Base-by-base conservation (phyloP, 2,888 invertebrate genomes). In the Lapara coniferarum region DNA sequence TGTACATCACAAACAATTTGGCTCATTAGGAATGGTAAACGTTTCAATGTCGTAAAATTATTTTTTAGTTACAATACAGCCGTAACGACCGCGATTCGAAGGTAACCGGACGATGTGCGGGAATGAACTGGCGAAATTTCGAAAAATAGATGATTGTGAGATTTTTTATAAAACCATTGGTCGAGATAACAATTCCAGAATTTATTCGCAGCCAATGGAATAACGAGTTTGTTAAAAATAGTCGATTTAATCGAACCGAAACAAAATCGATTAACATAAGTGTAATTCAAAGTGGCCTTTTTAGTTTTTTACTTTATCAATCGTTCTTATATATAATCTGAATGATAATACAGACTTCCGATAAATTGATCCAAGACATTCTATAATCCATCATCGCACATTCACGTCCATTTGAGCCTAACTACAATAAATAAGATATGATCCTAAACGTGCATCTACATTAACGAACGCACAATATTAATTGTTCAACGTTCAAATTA, bases 11-110 rank as follows among this genome's bases (percentile, higher is more conserved):
- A 78, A 73, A 82, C 86, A 88, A 88, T 87, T 88, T 88, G 87
- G 86, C 88, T 88, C 72, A 74, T 84, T 87, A 88, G 87, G 87
- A 81, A 81, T 81, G 79, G 74, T 77, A 59, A 13, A n/a, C 59
- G 16, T 63, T 63, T 46, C 49, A 49, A 16, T 19, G 59, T 44
- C 10, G 46, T 19, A 6, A 49, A 63, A 44, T n/a, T 14, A 12
- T 46, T 25, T 25, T 49, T 30, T 49, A 16, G 10, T 49, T 59
- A 66, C 63, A 37, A 59, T 70, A 72, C 71, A 77, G 75, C 81
- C 81, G 63, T 53, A 53, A 56, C 68, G 81, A 81, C 71, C 70
- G 71, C 70, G 69, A 68, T 71, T 58, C n/a, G 56, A 67, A 58
- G 37, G 59, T 66, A 51, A 70, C 70, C 59, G 16, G 49, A 25